phyloP scores from a whole-genome alignment of 1,140 invertebrate species.

The Papilio glaucus region DNA sequence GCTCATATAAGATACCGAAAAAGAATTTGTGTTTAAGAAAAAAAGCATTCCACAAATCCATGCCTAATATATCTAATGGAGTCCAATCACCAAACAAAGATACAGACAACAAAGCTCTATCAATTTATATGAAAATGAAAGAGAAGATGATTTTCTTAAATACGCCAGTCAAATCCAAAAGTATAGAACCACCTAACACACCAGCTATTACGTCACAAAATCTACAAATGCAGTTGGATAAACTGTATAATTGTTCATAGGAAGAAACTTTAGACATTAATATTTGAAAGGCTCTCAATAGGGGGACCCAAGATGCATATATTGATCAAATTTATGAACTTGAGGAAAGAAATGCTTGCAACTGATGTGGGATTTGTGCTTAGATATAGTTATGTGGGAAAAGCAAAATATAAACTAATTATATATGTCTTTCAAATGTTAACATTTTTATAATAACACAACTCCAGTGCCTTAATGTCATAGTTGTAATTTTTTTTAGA shows the following conservation, averaged over 20 bases:
- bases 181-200: constrained; percentile 51
- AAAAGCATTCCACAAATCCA: constrained; percentile 65
- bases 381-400: no score
- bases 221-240: constrained; percentile 71
- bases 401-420: no score
- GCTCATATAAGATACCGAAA: constrained; percentile 65
- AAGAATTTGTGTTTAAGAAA: constrained; percentile 66
- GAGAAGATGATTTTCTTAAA: constrained; percentile 71
- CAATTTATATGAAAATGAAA: constrained; percentile 75
- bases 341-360: no score
- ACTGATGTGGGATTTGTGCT: no score
- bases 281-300: not conserved
- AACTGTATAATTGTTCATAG: constrained; percentile 55
- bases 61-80: constrained; percentile 61
- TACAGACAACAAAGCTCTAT: constrained; percentile 55
- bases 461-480: no score
- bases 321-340: no score
- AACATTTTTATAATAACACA: no score
- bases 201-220: constrained; percentile 69
- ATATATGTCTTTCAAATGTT: no score
- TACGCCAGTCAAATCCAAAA: constrained; percentile 58
- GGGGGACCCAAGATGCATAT: no score
- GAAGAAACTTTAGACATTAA: not conserved
- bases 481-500: no score
- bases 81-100: constrained; percentile 55